phyloP scores from a whole-genome alignment of 2,888 invertebrate species.

The Adineta ricciae region DNA sequence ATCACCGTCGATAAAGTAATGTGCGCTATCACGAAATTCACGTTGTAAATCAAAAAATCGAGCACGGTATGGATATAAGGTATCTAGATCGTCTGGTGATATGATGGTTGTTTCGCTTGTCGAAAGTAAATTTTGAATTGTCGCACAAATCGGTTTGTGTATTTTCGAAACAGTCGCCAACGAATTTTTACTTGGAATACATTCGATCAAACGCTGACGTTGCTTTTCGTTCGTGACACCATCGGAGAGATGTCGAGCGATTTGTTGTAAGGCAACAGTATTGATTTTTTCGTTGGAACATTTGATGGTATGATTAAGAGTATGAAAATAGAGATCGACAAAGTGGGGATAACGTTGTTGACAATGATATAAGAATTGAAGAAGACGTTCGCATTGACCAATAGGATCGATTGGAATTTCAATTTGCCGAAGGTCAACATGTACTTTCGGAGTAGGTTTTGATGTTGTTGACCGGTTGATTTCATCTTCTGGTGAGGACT shows the following conservation, averaged over 20 bases:
- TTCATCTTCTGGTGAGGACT: no score
- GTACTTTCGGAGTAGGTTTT: background rate
- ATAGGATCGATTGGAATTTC: background rate
- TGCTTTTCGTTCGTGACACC: background rate
- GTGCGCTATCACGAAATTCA: conserved; percentile 3
- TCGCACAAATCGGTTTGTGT: background rate
- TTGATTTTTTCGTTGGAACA: background rate
- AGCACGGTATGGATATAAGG: background rate
- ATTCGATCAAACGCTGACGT: background rate
- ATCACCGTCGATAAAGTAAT: conserved; percentile 14
- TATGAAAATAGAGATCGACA: background rate
- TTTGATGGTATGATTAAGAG: background rate
- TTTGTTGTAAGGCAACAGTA: background rate
- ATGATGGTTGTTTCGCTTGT: background rate
- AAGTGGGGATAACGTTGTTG: background rate
- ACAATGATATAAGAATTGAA: no score
- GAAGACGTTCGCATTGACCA: background rate
- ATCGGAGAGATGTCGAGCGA: background rate
- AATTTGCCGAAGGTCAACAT: background rate
- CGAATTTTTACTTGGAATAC: background rate
- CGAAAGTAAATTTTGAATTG: background rate
- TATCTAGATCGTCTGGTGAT: background rate
- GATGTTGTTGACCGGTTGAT: no score
- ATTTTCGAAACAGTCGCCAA: background rate
- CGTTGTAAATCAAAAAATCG: background rate